Evolutionary conservation across 2,113 vertebrate genomes (phyloP).

Genomic region (Galbula dea): DNA sequence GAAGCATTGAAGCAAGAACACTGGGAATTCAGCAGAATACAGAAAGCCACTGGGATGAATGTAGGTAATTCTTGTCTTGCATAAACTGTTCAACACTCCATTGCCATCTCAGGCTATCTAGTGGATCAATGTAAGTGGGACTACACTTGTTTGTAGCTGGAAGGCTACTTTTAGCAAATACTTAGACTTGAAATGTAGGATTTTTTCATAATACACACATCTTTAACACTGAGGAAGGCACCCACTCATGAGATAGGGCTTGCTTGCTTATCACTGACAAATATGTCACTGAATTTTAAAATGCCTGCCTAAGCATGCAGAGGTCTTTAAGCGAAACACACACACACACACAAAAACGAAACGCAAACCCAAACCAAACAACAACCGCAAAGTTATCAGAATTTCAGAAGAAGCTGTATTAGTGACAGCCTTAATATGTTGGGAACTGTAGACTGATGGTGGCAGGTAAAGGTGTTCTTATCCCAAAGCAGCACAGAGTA

Average conservation of each 20-base stretch:
- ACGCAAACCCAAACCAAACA: too few species aligned
- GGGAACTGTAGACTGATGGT: not conserved
- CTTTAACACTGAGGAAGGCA: not conserved
- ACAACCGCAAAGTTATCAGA: not conserved
- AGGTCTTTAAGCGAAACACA: not conserved
- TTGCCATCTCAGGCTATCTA: not conserved
- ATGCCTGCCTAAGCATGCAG: not conserved
- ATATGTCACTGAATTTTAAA: not conserved
- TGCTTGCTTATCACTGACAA: not conserved
- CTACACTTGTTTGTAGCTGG: not conserved
- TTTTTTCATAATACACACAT: not conserved
- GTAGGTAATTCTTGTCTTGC: not conserved
- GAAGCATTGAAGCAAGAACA: not conserved
- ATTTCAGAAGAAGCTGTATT: not conserved
- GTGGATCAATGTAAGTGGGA: not conserved
- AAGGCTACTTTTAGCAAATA: not conserved
- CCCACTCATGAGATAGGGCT: not conserved
- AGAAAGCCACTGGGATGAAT: not conserved
- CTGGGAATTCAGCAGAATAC: not conserved
- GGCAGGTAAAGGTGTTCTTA: not conserved
- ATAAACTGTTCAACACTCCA: not conserved
- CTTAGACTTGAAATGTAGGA: not conserved
- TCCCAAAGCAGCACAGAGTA: not conserved
- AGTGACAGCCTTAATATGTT: not conserved
- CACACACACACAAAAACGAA: too few species aligned